Base-by-base conservation (phyloP, 2,888 invertebrate genomes). In the Biston betularia region DNA sequence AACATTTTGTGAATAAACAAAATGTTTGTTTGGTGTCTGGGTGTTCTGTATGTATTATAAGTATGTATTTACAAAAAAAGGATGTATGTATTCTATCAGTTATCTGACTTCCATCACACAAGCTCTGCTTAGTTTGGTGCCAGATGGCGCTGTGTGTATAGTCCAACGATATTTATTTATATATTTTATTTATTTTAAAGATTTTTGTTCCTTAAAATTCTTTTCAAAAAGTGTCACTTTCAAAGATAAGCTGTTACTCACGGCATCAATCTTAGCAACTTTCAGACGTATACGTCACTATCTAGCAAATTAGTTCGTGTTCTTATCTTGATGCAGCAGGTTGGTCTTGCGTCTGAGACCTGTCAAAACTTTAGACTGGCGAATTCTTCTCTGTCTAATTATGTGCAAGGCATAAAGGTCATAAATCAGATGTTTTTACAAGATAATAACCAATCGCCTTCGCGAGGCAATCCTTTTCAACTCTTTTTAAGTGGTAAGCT, bases 331-430 rank as follows among this genome's bases (percentile, higher is more conserved):
- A 75, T 74, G 69, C 63, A 38, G 34, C 65, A 55, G 68, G 69
- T 61, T 58, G 63, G 67, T 62, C 67, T 65, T 58, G 52, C 56
- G 54, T 62, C 56, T 71, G 63, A 70, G 59, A 59, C 67, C 76
- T 73, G 75, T 76, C 76, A 75, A 66, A 73, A 70, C 67, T 68
- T 40, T 50, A 63, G 69, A 45, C 60, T 53, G 49, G 34, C 69
- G 62, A 70, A 75, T 75, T 68, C 69, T 67, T 72, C 74, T 70
- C 72, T 69, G 70, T 70, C 72, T 70, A 74, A 72, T 74, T 71
- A 68, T 60, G 44, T 40, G 38, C 34, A 63, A 58, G 65, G 54
- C 50, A 64, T 50, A 68, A 54, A 72, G 70, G 72, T 72, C 55
- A 71, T 67, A 61, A 63, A 65, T 69, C 62, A 69, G 62, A 62